These are phyloP conservation scores for Pelecanoides urinatrix DNA, from an alignment of 2,113 vertebrate genomes.

Conservation along the genomic window DNA sequence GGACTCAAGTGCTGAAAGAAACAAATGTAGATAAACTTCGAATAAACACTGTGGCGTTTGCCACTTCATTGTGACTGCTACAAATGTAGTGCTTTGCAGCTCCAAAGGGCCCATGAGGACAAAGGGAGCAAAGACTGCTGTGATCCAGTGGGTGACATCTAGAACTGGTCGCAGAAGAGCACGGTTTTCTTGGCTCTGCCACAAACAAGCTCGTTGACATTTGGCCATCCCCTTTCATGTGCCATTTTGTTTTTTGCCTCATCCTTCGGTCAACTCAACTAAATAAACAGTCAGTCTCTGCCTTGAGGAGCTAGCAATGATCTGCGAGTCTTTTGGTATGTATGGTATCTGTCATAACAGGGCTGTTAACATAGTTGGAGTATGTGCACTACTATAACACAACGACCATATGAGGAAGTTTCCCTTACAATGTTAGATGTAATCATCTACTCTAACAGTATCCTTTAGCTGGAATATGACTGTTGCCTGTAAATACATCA, in stretches of 20 bases:
- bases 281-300: neutral
- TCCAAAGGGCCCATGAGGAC: neutral
- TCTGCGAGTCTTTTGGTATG: neutral
- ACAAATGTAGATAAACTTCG: neutral
- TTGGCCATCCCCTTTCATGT: neutral
- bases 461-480: neutral
- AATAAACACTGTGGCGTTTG: neutral
- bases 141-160: neutral
- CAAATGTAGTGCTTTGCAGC: neutral
- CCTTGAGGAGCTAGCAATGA: neutral
- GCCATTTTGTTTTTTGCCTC: neutral
- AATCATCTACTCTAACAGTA: neutral
- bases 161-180: neutral
- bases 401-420: neutral
- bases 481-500: neutral
- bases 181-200: neutral
- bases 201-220: neutral
- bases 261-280: fast-evolving
- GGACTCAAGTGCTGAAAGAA: neutral
- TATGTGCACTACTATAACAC: neutral
- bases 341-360: neutral
- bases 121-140: neutral
- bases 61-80: neutral
- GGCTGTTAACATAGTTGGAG: neutral
- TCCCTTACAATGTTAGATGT: neutral